Evolutionary conservation across 2,888 invertebrate genomes (phyloP).

Genomic region (Perdita meconis): DNA sequence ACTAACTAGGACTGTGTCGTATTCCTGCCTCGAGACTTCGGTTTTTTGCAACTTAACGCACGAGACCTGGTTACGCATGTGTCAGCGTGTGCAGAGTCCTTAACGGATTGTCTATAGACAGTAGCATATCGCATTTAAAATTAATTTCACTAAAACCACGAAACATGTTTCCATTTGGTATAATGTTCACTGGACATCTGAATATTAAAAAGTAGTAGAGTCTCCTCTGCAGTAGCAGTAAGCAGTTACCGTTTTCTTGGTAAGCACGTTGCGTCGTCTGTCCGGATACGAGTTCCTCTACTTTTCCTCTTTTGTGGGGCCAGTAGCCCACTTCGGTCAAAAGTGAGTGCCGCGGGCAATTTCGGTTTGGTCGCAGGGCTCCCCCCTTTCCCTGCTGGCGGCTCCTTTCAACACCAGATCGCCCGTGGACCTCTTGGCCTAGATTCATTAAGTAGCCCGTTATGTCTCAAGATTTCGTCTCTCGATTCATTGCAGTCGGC

Average conservation of each 20-base stretch:
- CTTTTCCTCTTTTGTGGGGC: conserved; percentile 18
- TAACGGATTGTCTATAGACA: too few relatives aligned
- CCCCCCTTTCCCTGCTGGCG: neutral
- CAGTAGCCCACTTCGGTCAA: conserved; percentile 33
- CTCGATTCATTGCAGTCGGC: neutral
- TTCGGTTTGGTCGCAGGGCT: conserved; percentile 37
- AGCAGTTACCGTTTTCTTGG: conserved; percentile 29
- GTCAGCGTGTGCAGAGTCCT: too few relatives aligned
- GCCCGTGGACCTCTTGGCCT: conserved; percentile 37
- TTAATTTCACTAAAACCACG: neutral
- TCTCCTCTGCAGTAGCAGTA: neutral
- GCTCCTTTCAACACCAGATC: conserved; percentile 4
- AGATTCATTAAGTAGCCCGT: conserved; percentile 13
- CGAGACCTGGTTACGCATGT: too few relatives aligned
- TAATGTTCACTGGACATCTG: neutral
- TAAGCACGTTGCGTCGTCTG: neutral
- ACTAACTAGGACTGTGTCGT: too few relatives aligned
- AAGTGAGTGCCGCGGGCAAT: conserved; percentile 21
- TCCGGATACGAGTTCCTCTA: neutral
- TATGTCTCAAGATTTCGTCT: neutral
- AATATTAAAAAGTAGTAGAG: neutral
- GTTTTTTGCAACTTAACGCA: too few relatives aligned
- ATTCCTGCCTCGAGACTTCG: too few relatives aligned
- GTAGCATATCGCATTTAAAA: too few relatives aligned
- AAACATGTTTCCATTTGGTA: neutral